These are phyloP conservation scores for Lysiphlebus fabarum DNA, from an alignment of 1,140 invertebrate genomes.

Conservation along the genomic window DNA sequence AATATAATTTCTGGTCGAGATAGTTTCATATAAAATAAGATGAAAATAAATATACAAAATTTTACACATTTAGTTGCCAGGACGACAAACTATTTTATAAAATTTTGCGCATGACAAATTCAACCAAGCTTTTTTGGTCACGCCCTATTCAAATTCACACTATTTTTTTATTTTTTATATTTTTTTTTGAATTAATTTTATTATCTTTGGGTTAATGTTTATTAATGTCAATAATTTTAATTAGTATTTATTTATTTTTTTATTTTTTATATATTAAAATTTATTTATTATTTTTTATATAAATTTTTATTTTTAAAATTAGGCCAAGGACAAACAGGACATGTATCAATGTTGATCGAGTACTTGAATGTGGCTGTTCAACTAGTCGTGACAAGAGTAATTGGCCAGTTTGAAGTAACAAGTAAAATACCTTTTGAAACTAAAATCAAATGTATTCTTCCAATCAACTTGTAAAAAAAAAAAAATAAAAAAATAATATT, in stretches of 20 bases:
- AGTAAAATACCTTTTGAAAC: slow-evolving; percentile 7
- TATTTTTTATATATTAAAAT: too few species aligned
- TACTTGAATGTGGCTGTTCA: slow-evolving; percentile 21
- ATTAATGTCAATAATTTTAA: background rate
- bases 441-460: background rate
- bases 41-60: slow-evolving; percentile 25
- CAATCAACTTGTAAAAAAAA: too few species aligned
- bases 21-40: slow-evolving; percentile 13
- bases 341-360: slow-evolving; percentile 25
- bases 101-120: slow-evolving; percentile 38
- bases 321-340: slow-evolving; percentile 10
- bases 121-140: slow-evolving; percentile 33
- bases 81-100: too few species aligned
- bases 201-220: background rate
- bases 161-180: too few species aligned
- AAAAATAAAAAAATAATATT: background rate
- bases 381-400: slow-evolving; percentile 24
- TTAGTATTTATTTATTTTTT: too few species aligned
- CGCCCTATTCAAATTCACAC: slow-evolving; percentile 35
- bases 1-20: slow-evolving; percentile 14
- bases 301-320: too few species aligned
- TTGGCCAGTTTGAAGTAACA: slow-evolving; percentile 19
- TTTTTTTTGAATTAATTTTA: background rate
- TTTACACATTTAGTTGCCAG: slow-evolving; percentile 32
- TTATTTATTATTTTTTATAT: too few species aligned